These are phyloP conservation scores for Babyrousa celebensis DNA, from an alignment of 2,797 vertebrate species.

Conservation along the genomic window DNA sequence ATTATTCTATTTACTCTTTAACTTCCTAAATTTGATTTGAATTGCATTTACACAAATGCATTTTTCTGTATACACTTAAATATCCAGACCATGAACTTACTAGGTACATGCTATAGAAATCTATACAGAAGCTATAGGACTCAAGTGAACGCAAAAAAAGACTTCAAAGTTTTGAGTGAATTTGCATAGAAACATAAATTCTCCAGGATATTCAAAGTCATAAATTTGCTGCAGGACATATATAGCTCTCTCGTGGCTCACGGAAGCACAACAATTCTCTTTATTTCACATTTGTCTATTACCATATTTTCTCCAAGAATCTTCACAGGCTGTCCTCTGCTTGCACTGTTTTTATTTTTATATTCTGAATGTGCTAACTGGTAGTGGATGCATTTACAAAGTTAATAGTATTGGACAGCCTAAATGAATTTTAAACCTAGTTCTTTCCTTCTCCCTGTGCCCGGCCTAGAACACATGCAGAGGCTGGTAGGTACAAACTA, in stretches of 20 bases:
- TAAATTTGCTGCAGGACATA: constrained; percentile 83
- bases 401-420: constrained; percentile 57
- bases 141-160: constrained; percentile 81
- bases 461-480: constrained; percentile 27
- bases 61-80: constrained; percentile 71
- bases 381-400: constrained; percentile 56
- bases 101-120: constrained; percentile 63
- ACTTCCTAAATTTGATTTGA: constrained; percentile 72
- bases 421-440: constrained; percentile 63
- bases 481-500: constrained; percentile 24
- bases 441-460: constrained; percentile 11
- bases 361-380: constrained; percentile 64
- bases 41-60: constrained; percentile 69
- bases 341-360: constrained; percentile 67
- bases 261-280: constrained; percentile 76
- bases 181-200: constrained; percentile 87
- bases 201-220: constrained; percentile 81
- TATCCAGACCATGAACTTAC: constrained; percentile 50
- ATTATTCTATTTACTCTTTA: constrained; percentile 54
- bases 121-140: constrained; percentile 48
- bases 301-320: constrained; percentile 77
- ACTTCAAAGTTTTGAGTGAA: constrained; percentile 84
- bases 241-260: constrained; percentile 78
- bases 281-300: constrained; percentile 81
- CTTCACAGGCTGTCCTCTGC: constrained; percentile 26